Percentiles rank a stretch among this genome's conserved stretches.
Conservation (phyloP, 2,113 vertebrate species). For the Notothenia coriiceps region DNA sequence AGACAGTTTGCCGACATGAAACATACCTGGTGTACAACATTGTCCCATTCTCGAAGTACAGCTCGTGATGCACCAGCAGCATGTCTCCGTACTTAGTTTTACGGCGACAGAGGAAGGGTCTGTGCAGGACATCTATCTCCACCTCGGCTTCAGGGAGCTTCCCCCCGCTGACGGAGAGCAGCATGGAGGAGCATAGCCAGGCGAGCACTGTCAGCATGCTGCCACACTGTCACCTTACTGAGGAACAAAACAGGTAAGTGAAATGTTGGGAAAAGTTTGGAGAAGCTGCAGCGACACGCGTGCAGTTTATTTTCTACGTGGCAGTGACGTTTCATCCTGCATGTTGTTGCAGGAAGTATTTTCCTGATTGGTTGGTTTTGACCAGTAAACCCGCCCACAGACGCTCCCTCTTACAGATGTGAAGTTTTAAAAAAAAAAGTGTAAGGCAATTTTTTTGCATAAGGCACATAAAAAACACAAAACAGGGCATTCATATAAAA, state of each 20-base stretch:
- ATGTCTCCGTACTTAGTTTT: constrained; percentile 90
- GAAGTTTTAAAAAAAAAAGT: too few species aligned
- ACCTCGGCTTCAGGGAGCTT: constrained; percentile 90
- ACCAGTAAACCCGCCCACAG: constrained; percentile 41
- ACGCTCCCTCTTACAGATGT: not conserved
- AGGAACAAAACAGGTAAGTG: not conserved
- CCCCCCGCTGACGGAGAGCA: constrained; percentile 78
- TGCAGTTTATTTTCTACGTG: constrained; percentile 66
- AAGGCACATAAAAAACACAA: too few species aligned
- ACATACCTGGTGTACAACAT: constrained; percentile 90
- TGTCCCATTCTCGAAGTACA: constrained; percentile 89
- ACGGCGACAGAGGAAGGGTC: constrained; percentile 91
- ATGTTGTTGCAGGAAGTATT: constrained; percentile 31
- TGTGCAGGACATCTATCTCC: constrained; percentile 88
- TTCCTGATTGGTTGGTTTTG: constrained; percentile 61
- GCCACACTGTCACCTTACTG: not conserved
- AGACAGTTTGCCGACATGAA: not conserved
- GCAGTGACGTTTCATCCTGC: constrained; percentile 58
- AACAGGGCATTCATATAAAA: too few species aligned
- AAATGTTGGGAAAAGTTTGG: not conserved
- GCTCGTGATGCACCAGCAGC: constrained; percentile 91
- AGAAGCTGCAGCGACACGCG: not conserved
- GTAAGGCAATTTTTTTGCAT: too few species aligned
- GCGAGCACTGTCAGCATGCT: constrained; percentile 76
- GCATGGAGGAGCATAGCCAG: constrained; percentile 64